A percentile compares a stretch with the other conserved stretches of the same genome.
Evolutionary conservation across 1,140 invertebrate genomes (phyloP).

Genomic region (Whitmania pigra): DNA sequence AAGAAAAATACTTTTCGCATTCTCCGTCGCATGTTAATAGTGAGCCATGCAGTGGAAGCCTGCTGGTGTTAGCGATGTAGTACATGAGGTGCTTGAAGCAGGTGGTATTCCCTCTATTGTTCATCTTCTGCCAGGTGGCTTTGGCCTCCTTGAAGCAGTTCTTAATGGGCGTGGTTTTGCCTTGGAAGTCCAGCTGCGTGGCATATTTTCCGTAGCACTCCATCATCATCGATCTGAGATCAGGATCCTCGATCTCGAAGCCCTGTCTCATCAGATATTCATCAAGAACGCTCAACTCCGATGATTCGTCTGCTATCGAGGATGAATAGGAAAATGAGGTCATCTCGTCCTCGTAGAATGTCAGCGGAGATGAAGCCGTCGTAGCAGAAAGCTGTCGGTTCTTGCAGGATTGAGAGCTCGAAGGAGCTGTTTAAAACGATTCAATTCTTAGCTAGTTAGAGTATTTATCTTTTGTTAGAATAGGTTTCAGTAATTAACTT

Average conservation of each 20-base stretch:
- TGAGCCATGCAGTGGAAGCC: background rate
- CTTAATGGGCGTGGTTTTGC: background rate
- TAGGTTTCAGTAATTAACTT: too few species aligned
- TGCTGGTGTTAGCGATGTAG: background rate
- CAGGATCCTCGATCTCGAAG: background rate
- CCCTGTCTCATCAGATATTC: background rate
- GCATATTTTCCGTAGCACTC: background rate
- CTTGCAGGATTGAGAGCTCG: too few species aligned
- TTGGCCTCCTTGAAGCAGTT: constrained; percentile 7
- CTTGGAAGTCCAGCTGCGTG: background rate
- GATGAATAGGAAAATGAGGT: too few species aligned
- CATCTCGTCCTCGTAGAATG: too few species aligned
- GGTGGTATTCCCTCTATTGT: background rate
- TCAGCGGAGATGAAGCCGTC: too few species aligned
- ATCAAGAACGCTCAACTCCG: background rate
- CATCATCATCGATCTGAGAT: background rate
- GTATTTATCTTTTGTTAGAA: too few species aligned
- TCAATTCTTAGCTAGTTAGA: too few species aligned
- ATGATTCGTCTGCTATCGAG: too few species aligned
- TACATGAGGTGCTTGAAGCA: constrained; percentile 13
- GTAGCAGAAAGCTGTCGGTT: too few species aligned
- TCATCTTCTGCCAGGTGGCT: background rate
- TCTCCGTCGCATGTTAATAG: background rate
- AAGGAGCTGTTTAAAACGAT: too few species aligned
- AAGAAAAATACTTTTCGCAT: background rate